phyloP scores from a whole-genome alignment of 2,113 vertebrate species.

The Festucalex cinctus region DNA sequence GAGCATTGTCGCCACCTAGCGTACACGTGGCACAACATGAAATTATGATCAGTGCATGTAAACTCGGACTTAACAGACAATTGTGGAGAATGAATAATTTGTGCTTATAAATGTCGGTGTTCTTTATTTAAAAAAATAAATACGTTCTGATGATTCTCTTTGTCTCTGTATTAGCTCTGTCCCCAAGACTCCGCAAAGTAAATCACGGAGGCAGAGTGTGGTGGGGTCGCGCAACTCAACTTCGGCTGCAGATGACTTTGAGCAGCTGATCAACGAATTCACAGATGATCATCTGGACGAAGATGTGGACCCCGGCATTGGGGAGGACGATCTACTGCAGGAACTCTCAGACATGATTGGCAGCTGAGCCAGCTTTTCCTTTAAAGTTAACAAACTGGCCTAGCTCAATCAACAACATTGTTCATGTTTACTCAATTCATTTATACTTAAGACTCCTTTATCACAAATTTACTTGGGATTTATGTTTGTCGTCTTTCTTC shows the following conservation, averaged over 20 bases:
- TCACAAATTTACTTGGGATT: neutral
- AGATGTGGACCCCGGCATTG: constrained; percentile 84
- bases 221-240: constrained; percentile 58
- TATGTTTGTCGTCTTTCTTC: neutral
- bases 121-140: neutral
- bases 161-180: constrained; percentile 35
- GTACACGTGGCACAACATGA: too few relatives aligned
- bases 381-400: neutral
- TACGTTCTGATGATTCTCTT: neutral
- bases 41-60: neutral
- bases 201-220: constrained; percentile 72
- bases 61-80: neutral
- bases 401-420: neutral
- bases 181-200: constrained; percentile 49
- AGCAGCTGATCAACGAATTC: constrained; percentile 91
- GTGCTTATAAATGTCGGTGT: neutral
- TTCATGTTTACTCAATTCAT: neutral
- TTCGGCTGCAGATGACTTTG: constrained; percentile 84
- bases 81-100: neutral
- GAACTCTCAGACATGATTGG: constrained; percentile 95
- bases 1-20: too few relatives aligned
- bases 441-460: neutral
- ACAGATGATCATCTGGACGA: constrained; percentile 85
- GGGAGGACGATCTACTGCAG: constrained; percentile 90
- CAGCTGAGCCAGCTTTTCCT: constrained; percentile 65